A percentile compares a stretch with the other conserved stretches of the same genome.
Conservation (phyloP, 2,113 vertebrate species). For the Vanacampus margaritifer region DNA sequence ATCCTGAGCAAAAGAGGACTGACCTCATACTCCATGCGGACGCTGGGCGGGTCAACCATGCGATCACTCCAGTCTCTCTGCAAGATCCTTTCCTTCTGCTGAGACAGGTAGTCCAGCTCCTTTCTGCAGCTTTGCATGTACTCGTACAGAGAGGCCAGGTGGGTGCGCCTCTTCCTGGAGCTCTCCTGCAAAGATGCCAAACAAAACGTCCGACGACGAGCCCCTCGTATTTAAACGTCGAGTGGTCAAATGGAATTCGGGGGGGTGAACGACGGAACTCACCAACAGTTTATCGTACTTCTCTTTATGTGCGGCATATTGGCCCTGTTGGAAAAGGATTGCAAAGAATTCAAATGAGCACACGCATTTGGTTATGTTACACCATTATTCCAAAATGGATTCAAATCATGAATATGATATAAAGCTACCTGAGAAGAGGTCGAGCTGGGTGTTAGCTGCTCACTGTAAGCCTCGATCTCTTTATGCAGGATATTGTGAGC, state of each 20-base stretch:
- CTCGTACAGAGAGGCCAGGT: slow-evolving; percentile 85
- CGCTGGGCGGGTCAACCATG: slow-evolving; percentile 70
- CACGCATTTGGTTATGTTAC: too few relatives aligned
- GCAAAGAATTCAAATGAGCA: not conserved
- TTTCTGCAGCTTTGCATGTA: slow-evolving; percentile 88
- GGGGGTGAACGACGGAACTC: slow-evolving; percentile 51
- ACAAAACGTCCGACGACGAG: not conserved
- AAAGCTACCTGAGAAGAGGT: slow-evolving; percentile 56
- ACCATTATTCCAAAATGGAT: too few relatives aligned
- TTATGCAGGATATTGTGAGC: slow-evolving; percentile 89
- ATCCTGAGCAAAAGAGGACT: slow-evolving; percentile 1
- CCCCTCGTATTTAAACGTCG: not conserved
- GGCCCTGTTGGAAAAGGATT: slow-evolving; percentile 52
- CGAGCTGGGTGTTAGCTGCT: slow-evolving; percentile 68
- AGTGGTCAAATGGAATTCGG: not conserved
- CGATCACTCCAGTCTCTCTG: slow-evolving; percentile 92
- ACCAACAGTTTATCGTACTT: slow-evolving; percentile 82
- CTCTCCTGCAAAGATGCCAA: slow-evolving; percentile 71
- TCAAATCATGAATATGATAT: not conserved
- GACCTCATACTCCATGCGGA: slow-evolving; percentile 86
- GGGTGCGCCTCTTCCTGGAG: slow-evolving; percentile 70
- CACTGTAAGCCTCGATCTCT: slow-evolving; percentile 83
- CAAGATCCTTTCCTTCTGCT: slow-evolving; percentile 82
- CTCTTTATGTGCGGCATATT: slow-evolving; percentile 69
- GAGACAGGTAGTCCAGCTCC: slow-evolving; percentile 80